Conservation (phyloP, 2,113 vertebrate genomes). For the Arizona elegans region DNA sequence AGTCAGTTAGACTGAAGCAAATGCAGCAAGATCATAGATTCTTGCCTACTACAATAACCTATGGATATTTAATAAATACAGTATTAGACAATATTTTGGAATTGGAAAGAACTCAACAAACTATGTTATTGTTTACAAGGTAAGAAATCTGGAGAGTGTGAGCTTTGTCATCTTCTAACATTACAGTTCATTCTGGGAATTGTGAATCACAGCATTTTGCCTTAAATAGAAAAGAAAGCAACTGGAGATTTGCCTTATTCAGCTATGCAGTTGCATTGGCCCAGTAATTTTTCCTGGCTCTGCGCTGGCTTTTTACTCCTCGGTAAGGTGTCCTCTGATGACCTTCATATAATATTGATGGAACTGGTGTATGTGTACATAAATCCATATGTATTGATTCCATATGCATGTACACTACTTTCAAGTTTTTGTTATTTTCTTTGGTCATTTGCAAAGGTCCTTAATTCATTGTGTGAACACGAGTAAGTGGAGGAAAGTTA, state of each 20-base stretch:
- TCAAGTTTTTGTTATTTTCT: not conserved
- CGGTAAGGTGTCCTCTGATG: not conserved
- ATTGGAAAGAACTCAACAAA: not conserved
- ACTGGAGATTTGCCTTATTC: conserved; percentile 22
- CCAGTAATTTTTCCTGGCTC: not conserved
- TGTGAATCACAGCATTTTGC: conserved; percentile 22
- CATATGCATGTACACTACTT: not conserved
- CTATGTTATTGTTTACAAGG: not conserved
- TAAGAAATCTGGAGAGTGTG: not conserved
- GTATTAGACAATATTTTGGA: not conserved
- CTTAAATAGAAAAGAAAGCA: conserved; percentile 28
- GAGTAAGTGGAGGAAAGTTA: not conserved
- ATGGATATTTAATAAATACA: not conserved
- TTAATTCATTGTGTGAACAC: not conserved
- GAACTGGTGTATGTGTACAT: not conserved
- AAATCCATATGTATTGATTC: not conserved
- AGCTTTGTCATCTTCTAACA: conserved; percentile 4
- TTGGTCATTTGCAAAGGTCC: not conserved
- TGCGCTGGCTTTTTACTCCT: not conserved
- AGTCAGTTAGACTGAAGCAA: not conserved
- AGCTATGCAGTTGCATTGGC: not conserved
- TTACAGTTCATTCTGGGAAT: not conserved
- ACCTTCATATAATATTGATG: not conserved
- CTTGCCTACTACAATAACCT: not conserved
- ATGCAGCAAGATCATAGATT: not conserved